These are phyloP conservation scores for Malurus cyaneus DNA, from an alignment of 2,113 vertebrate genomes.

Conservation along the genomic window DNA sequence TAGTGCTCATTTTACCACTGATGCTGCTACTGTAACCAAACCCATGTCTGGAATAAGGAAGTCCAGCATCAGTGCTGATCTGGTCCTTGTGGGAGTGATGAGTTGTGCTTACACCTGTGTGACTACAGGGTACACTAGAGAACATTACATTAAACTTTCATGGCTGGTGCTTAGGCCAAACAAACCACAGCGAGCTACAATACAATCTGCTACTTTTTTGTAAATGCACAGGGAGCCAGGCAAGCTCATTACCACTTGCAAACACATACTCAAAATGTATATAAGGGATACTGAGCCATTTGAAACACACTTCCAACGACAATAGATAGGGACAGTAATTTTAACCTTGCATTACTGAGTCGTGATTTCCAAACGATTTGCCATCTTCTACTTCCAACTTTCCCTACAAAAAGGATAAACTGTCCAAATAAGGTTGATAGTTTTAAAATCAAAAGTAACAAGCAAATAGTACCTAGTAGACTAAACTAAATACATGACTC, in stretches of 20 bases:
- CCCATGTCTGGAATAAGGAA: not conserved
- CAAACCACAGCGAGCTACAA: not conserved
- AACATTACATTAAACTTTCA: slow-evolving; percentile 35
- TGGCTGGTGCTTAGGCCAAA: slow-evolving; percentile 6
- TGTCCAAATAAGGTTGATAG: not conserved
- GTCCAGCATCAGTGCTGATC: not conserved
- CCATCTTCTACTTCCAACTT: not conserved
- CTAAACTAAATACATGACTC: slow-evolving; percentile 12
- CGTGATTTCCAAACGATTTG: slow-evolving; percentile 25
- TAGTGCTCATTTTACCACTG: not conserved
- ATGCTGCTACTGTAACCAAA: not conserved
- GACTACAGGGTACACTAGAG: not conserved
- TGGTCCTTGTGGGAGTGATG: not conserved
- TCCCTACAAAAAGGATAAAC: not conserved
- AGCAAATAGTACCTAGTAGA: not conserved
- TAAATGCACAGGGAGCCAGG: not conserved
- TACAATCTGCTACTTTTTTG: not conserved
- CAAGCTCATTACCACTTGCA: slow-evolving; percentile 25
- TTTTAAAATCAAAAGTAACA: slow-evolving; percentile 49
- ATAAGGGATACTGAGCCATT: not conserved
- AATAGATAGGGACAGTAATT: not conserved
- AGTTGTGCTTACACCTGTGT: not conserved
- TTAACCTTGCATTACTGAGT: slow-evolving; percentile 29
- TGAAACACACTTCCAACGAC: not conserved
- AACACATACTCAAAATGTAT: slow-evolving; percentile 22